These are phyloP conservation scores for Cybosia mesomella DNA, from an alignment of 2,888 invertebrate species.

Conservation along the genomic window DNA sequence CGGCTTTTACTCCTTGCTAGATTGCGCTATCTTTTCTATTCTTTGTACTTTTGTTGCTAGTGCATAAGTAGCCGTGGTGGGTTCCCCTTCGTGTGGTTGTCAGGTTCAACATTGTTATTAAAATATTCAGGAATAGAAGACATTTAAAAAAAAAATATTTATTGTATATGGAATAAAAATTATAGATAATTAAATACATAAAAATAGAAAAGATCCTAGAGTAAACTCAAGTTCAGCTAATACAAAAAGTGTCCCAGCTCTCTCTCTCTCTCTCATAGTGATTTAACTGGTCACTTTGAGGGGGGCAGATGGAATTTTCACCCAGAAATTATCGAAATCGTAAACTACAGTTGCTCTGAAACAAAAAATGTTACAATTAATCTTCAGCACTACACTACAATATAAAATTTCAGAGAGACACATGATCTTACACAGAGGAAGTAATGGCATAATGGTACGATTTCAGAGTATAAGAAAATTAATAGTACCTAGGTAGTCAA, in stretches of 20 bases:
- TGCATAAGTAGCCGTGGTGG: not conserved
- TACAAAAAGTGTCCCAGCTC: not conserved
- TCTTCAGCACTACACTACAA: not conserved
- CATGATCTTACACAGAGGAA: too few relatives aligned
- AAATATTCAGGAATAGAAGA: not conserved
- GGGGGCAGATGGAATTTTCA: slow-evolving; percentile 88
- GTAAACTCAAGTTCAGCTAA: not conserved
- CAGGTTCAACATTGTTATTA: not conserved
- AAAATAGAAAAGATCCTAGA: not conserved
- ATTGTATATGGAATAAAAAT: not conserved
- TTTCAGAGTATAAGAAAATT: too few relatives aligned
- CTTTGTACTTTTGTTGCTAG: not conserved
- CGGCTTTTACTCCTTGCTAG: not conserved
- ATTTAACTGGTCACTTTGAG: slow-evolving; percentile 81
- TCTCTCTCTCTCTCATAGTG: not conserved
- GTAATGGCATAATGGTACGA: too few relatives aligned
- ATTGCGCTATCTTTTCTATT: not conserved
- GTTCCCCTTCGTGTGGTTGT: not conserved
- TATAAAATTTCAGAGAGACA: not conserved
- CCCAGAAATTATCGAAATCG: slow-evolving; percentile 91
- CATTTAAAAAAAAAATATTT: slow-evolving; percentile 4
- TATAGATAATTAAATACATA: not conserved
- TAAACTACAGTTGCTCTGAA: slow-evolving; percentile 89
- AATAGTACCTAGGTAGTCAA: too few relatives aligned
- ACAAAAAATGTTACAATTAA: slow-evolving; percentile 59